Percentiles rank a stretch among this genome's conserved stretches.
Evolutionary conservation across 2,888 invertebrate species (phyloP).

Genomic region (Petrolisthes manimaculis): DNA sequence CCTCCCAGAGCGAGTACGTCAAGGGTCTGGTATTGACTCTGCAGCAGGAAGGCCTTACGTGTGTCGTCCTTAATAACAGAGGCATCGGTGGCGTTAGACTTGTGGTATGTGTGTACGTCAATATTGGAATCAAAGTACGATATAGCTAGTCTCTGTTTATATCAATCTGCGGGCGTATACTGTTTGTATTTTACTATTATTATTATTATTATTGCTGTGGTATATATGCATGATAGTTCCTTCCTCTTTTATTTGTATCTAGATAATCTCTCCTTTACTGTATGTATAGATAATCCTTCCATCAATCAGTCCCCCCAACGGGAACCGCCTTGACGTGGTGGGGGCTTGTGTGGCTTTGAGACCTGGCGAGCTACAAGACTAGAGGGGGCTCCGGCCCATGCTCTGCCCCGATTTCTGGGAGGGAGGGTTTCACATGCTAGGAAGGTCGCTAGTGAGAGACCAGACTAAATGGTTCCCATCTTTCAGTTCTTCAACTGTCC

Average conservation of each 20-base stretch:
- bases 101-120: constrained; percentile 71
- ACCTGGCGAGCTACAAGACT: too few species aligned
- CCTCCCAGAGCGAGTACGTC: constrained; percentile 83
- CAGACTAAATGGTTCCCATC: too few species aligned
- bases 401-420: too few species aligned
- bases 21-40: constrained; percentile 80
- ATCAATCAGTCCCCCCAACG: neutral
- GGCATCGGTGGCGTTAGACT: constrained; percentile 82
- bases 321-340: too few species aligned
- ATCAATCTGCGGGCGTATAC: neutral
- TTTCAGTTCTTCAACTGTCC: too few species aligned
- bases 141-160: too few species aligned
- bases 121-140: too few species aligned
- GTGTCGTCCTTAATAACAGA: constrained; percentile 83
- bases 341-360: too few species aligned
- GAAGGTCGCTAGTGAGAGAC: too few species aligned
- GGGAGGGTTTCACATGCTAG: too few species aligned
- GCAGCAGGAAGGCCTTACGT: constrained; percentile 76
- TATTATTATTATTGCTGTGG: constrained; percentile 19
- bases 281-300: neutral
- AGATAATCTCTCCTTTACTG: constrained; percentile 3
- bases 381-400: too few species aligned
- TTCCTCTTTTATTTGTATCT: constrained; percentile 21
- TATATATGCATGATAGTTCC: neutral
- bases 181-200: constrained; percentile 8